phyloP scores from a whole-genome alignment of 2,113 vertebrate species.

The Formicarius rufipectus region DNA sequence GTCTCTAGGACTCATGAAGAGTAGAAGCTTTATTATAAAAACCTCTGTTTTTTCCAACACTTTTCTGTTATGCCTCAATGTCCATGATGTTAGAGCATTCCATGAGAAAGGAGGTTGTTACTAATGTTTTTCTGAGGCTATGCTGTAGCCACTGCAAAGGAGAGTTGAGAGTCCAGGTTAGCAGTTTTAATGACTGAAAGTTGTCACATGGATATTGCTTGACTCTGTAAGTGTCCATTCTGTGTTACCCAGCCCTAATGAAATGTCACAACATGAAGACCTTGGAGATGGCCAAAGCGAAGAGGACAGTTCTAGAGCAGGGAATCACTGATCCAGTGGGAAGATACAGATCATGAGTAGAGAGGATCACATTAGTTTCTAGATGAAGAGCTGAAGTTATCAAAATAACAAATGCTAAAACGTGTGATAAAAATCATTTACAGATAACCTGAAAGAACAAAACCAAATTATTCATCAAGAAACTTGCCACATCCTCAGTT shows the following conservation, averaged over 20 bases:
- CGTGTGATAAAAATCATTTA: constrained; percentile 13
- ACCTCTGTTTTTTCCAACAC: neutral
- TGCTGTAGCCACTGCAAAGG: neutral
- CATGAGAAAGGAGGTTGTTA: neutral
- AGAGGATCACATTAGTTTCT: neutral
- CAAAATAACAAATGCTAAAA: neutral
- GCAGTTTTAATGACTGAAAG: neutral
- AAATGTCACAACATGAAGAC: neutral
- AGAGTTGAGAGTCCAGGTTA: neutral
- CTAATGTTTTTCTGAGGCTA: neutral
- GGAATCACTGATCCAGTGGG: neutral
- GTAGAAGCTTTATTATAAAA: neutral
- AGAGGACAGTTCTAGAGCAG: neutral
- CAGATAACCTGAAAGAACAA: constrained; percentile 33
- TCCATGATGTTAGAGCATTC: neutral
- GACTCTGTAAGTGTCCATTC: neutral
- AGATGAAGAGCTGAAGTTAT: neutral
- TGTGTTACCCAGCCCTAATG: neutral
- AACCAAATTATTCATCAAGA: constrained; percentile 51
- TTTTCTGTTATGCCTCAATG: neutral
- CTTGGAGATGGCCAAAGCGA: neutral
- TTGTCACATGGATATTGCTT: neutral
- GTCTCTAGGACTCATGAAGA: neutral
- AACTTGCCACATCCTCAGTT: constrained; percentile 56
- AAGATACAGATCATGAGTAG: neutral